Base-by-base conservation (phyloP, 2,888 invertebrate species). In the Apantesis nais region DNA sequence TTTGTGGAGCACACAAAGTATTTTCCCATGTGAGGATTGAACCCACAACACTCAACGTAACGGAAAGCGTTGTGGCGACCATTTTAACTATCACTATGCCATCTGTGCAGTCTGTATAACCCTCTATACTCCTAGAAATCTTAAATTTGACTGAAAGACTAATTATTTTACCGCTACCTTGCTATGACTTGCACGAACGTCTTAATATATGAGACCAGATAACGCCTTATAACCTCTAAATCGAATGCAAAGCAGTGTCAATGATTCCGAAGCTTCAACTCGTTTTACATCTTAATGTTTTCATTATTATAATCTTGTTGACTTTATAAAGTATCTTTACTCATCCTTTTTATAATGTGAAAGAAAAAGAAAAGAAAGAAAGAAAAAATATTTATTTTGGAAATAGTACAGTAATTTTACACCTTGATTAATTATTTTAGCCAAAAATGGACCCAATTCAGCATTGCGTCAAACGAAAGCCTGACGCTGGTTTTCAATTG, bases 171-270 rank as follows among this genome's bases (percentile, higher is more conserved):
- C 61, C 70, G 61, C 70, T 65, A 22, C 58, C 25, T 1, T 62
- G 48, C 29, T 60, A 41, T 66, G 37, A 41, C 34, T 58, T 58
- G 29, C 29, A 60, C 66, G 9, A 29, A 29, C 4, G 16, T 58
- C 29, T 16, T 7, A 52, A 25, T 41, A 62, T 58, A 62, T 63
- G 25, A 67, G 60, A n/a, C 22, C 62, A 67, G 58, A 62, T 63
- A 41, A 41, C 19, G 12, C 44, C 55, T 44, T 62, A 11, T 66
- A 68, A 79, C 62, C 63, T 76, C 72, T 82, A 70, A 79, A 78
- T 82, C 55, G 60, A 69, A 68, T 69, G 67, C 69, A 60, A 64
- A 73, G 9, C 41, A 65, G 25, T 72, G 66, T 64, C 77, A 79
- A 77, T 73, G 44, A 55, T 62, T 22, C 34, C 41, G 44, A 44